A percentile compares a stretch with the other conserved stretches of the same genome.
These are phyloP conservation scores for Drosophila ogumai DNA, from an alignment of 1,140 invertebrate species.

Conservation along the genomic window DNA sequence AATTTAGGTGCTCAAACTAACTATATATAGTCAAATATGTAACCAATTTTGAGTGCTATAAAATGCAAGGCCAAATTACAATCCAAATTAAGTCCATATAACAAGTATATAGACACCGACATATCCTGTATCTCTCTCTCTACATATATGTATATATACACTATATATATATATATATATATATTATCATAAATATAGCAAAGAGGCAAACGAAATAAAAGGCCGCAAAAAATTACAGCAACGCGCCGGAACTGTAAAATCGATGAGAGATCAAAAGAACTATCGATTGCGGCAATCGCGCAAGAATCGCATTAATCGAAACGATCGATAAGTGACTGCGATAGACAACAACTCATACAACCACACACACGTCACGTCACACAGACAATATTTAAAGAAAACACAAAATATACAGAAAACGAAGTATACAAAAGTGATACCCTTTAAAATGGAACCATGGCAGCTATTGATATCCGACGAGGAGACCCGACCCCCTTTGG, in stretches of 20 bases:
- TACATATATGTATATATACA: constrained; percentile 12
- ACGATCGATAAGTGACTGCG: constrained; percentile 14
- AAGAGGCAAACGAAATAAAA: constrained; percentile 37
- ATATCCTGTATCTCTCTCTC: constrained; percentile 32
- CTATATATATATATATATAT: constrained; percentile 22
- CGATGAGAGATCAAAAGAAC: constrained; percentile 24
- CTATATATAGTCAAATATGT: constrained; percentile 79
- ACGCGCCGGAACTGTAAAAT: constrained; percentile 29
- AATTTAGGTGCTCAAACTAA: constrained; percentile 82
- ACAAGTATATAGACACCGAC: constrained; percentile 43
- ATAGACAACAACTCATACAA: constrained; percentile 32
- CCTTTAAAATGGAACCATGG: constrained; percentile 3
- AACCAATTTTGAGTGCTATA: constrained; percentile 80
- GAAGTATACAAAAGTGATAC: neutral
- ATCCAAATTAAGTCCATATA: constrained; percentile 62
- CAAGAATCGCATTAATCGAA: constrained; percentile 21
- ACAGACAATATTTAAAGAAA: constrained; percentile 6
- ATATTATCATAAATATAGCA: constrained; percentile 41
- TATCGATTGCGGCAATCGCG: constrained; percentile 18
- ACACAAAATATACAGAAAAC: neutral
- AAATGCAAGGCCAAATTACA: constrained; percentile 67
- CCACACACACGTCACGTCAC: constrained; percentile 28
- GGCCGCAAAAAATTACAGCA: constrained; percentile 27
- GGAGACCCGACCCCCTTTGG: neutral
- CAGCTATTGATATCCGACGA: constrained; percentile 5